phyloP scores from a whole-genome alignment of 2,888 invertebrate genomes.

The Brachypalpus laphriformis region DNA sequence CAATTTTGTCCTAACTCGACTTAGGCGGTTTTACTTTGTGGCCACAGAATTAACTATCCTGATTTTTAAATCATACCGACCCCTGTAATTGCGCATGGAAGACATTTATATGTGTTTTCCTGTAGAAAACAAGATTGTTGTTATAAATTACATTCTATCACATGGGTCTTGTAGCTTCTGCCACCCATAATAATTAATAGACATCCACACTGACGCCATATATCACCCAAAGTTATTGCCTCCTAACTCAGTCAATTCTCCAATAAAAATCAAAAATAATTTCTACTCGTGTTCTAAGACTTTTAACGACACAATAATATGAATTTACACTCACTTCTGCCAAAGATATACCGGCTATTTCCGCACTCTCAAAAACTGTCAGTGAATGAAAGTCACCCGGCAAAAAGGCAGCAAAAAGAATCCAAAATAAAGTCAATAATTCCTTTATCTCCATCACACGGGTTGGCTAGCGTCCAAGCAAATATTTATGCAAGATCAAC shows the following conservation, averaged over 20 bases:
- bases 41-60: too few species aligned
- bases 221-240: conserved; percentile 27
- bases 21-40: too few species aligned
- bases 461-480: conserved; percentile 61
- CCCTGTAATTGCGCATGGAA: not conserved
- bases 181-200: conserved; percentile 2
- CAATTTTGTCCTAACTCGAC: too few species aligned
- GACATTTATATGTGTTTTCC: not conserved
- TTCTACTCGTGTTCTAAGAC: conserved; percentile 11
- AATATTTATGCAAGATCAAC: conserved; percentile 71
- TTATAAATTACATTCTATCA: not conserved
- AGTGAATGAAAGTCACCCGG: conserved; percentile 43
- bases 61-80: too few species aligned
- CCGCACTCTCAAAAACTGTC: conserved; percentile 47
- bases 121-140: not conserved
- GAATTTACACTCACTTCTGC: not conserved
- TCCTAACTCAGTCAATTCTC: conserved; percentile 13
- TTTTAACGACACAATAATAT: conserved; percentile 45
- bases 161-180: not conserved
- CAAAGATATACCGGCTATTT: conserved; percentile 30
- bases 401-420: conserved; percentile 18
- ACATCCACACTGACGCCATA: not conserved
- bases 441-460: conserved; percentile 34
- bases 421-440: conserved; percentile 23
- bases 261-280: conserved; percentile 44